Base-by-base conservation (phyloP, 1,140 invertebrate genomes). In the Pseudomyrmex cubaensis region DNA sequence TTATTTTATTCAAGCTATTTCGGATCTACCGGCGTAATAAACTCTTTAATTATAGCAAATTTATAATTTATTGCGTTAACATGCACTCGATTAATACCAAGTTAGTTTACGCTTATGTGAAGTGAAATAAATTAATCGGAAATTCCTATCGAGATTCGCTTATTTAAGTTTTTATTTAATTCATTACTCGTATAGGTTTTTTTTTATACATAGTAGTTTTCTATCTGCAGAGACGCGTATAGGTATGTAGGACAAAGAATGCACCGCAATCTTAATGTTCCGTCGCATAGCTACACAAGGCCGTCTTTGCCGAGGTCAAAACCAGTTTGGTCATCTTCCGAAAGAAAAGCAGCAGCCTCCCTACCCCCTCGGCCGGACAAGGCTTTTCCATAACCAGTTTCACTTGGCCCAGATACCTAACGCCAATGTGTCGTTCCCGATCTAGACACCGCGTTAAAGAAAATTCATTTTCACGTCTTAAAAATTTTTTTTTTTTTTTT, bases 351-450 rank as follows among this genome's bases (percentile, higher is more conserved):
- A 78, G 44, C 57, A 72, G 15, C 64, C 35, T 35, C 35, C 35
- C 5, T 35, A 35, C 35, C 35, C 35, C 35, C 5, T 35, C 35
- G 35, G 85, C 57, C 50, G 67, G 20, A 57, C 64, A 76, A 77
- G 86, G 62, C 50, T 89, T 88, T 89, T 89, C 87, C 87, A 88
- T 88, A 89, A 89, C 80, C 82, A 89, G 78, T 88, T 86, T 84
- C 12, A 89, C 85, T 88, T 89, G 82, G 87, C 87, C 87, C 82
- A 89, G 87, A 86, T 88, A 86, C 48, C 22, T 10, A 35, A 35
- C 54, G 85, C 64, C 64, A 72, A 82, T 70, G 46, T 63, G 50
- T 69, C 63, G 17, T 84, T 63, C n/a, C 72, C 48, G 73, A 59
- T 70, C 72, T 66, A 73, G 44, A 10, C 25, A 22, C 4, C 15